Percentiles rank a stretch among this genome's conserved stretches.
These are phyloP conservation scores for Sciurus carolinensis DNA, from an alignment of 2,797 vertebrate genomes.

Conservation along the genomic window DNA sequence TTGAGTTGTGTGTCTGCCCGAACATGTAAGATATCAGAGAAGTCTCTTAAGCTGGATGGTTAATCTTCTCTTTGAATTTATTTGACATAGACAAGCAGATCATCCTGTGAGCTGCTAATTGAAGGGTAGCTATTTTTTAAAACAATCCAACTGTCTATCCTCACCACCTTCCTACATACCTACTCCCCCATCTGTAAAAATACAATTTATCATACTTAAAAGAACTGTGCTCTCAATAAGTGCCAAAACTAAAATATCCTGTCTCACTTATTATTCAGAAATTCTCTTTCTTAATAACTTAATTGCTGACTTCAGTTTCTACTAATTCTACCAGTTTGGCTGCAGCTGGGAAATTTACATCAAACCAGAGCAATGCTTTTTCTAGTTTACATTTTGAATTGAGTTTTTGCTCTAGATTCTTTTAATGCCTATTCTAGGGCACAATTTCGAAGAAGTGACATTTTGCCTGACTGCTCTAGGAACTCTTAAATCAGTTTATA, in stretches of 20 bases:
- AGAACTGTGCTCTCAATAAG: not conserved
- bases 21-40: not conserved
- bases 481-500: not conserved
- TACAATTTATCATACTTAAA: slow-evolving; percentile 4
- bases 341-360: not conserved
- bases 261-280: slow-evolving; percentile 37
- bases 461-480: not conserved
- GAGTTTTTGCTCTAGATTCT: not conserved
- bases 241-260: not conserved
- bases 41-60: not conserved
- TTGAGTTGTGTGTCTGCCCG: not conserved
- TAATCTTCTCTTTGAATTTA: slow-evolving; percentile 46
- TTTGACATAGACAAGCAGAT: not conserved
- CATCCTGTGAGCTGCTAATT: not conserved
- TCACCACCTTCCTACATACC: not conserved
- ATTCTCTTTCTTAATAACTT: slow-evolving; percentile 29
- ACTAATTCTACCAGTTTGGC: not conserved
- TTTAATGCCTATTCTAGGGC: not conserved
- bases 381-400: not conserved
- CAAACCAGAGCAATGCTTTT: not conserved
- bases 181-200: slow-evolving; percentile 16
- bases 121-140: slow-evolving; percentile 11
- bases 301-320: slow-evolving; percentile 29
- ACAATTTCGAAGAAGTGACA: not conserved
- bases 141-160: not conserved